phyloP scores from a whole-genome alignment of 2,888 invertebrate genomes.

The Pristionchus arcanus region DNA sequence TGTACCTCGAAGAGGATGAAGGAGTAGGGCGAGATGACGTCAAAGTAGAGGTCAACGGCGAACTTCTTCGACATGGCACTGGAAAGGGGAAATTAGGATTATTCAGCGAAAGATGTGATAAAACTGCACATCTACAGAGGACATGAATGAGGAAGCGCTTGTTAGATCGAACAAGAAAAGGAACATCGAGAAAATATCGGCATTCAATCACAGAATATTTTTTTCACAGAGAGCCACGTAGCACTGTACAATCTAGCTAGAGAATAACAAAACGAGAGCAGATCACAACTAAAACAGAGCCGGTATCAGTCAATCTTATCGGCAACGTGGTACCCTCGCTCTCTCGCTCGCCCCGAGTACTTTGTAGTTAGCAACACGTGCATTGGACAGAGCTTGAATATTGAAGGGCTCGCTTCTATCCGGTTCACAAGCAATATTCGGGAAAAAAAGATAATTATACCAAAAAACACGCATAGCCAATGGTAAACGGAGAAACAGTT shows the following conservation, averaged over 20 bases:
- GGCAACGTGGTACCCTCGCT: not conserved
- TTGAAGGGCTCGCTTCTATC: too few species aligned
- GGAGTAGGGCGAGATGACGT: slow-evolving; percentile 81
- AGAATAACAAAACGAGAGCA: not conserved
- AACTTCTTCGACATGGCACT: slow-evolving; percentile 26
- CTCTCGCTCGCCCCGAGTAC: not conserved
- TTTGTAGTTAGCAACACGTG: not conserved
- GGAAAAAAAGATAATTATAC: not conserved
- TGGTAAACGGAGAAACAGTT: too few species aligned
- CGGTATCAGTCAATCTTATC: not conserved
- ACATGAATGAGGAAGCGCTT: too few species aligned
- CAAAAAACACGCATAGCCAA: too few species aligned
- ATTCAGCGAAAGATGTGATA: not conserved
- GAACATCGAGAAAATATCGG: not conserved
- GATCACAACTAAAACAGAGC: not conserved
- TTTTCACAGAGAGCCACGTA: too few species aligned
- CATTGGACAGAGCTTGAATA: too few species aligned
- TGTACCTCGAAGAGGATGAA: slow-evolving; percentile 82
- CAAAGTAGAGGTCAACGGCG: slow-evolving; percentile 80
- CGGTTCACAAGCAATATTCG: too few species aligned
- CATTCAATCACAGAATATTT: too few species aligned
- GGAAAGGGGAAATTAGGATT: not conserved
- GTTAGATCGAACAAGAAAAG: not conserved
- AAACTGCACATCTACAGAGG: not conserved
- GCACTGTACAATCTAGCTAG: not conserved